Percentiles rank a stretch among this genome's conserved stretches.
Evolutionary conservation across 2,888 invertebrate genomes (phyloP).

Genomic region (Amaurobius ferox): DNA sequence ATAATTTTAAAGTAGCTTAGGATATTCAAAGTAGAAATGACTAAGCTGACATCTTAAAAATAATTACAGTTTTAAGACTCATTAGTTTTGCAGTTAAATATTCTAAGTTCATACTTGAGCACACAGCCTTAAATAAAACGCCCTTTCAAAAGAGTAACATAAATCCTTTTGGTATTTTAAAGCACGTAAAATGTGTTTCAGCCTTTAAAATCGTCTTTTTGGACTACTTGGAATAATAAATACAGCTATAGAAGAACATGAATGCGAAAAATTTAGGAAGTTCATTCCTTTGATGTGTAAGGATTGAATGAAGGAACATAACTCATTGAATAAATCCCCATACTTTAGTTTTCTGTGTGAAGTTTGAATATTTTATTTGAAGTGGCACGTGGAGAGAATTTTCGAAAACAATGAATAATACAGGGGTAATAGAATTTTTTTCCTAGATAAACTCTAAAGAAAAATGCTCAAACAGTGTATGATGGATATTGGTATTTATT

Average conservation of each 20-base stretch:
- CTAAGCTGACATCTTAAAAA: neutral
- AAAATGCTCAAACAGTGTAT: too few relatives aligned
- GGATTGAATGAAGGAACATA: neutral
- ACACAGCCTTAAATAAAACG: neutral
- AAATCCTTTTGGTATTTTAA: neutral
- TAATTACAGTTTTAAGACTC: neutral
- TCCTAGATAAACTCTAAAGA: too few relatives aligned
- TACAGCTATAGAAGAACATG: neutral
- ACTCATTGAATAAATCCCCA: neutral
- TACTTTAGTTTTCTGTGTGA: neutral
- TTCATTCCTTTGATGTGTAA: constrained; percentile 5
- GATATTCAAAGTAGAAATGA: neutral
- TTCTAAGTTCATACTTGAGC: neutral
- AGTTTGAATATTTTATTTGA: neutral
- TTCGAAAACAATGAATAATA: constrained; percentile 2
- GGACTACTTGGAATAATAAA: neutral
- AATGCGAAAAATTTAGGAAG: constrained; percentile 1
- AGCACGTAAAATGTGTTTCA: neutral
- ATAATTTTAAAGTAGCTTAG: neutral
- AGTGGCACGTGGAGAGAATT: neutral
- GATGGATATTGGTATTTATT: too few relatives aligned
- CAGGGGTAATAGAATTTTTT: too few relatives aligned
- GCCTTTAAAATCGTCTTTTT: neutral
- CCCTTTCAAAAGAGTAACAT: neutral
- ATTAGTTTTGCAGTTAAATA: neutral